These are phyloP conservation scores for Ochropleura plecta DNA, from an alignment of 2,888 invertebrate species.

Conservation along the genomic window DNA sequence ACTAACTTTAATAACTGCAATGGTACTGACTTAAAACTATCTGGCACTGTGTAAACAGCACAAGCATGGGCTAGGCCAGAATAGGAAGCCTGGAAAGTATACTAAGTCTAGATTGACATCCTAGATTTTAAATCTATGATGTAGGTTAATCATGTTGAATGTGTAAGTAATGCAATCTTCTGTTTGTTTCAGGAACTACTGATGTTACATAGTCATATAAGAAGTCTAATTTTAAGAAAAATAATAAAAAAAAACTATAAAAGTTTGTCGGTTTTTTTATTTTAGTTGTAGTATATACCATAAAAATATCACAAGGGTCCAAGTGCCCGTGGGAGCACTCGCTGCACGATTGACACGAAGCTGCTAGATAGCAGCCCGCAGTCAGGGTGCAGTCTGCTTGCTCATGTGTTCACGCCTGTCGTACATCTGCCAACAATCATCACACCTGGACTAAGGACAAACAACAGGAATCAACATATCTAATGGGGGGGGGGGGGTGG, in stretches of 20 bases:
- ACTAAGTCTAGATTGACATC: too few relatives aligned
- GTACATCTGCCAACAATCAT: background rate
- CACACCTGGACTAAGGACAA: background rate
- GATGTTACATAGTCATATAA: slow-evolving; percentile 73
- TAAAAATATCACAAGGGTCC: slow-evolving; percentile 29
- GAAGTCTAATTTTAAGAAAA: slow-evolving; percentile 74
- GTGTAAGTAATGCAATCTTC: slow-evolving; percentile 6
- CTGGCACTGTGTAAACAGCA: too few relatives aligned
- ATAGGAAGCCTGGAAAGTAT: too few relatives aligned
- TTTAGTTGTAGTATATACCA: background rate
- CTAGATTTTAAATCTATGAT: too few relatives aligned
- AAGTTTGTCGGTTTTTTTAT: slow-evolving; percentile 67
- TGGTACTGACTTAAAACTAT: too few relatives aligned
- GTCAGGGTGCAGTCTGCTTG: background rate
- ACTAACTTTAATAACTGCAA: too few relatives aligned
- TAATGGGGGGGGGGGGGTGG: background rate
- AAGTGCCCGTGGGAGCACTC: slow-evolving; percentile 13
- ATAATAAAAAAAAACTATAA: slow-evolving; percentile 72
- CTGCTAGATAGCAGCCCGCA: background rate
- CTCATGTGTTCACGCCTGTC: background rate
- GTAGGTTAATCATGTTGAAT: too few relatives aligned
- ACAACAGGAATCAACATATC: background rate
- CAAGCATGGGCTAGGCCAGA: too few relatives aligned
- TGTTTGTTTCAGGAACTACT: slow-evolving; percentile 88
- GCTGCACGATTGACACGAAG: background rate